These are phyloP conservation scores for Perodicticus potto DNA, from an alignment of 2,797 vertebrate species.

Conservation along the genomic window DNA sequence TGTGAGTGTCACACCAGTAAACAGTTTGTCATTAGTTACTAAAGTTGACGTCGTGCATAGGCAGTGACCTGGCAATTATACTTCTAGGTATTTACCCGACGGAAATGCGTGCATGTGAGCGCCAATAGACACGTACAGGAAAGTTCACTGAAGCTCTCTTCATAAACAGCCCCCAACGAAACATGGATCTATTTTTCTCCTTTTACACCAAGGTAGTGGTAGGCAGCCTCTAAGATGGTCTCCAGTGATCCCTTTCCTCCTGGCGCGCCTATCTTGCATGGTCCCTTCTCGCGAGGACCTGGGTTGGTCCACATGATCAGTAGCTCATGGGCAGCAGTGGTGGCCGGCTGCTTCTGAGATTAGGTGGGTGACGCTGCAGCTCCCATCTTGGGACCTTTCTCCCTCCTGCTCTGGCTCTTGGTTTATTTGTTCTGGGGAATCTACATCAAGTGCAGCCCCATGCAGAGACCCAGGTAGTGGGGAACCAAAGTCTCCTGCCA, in stretches of 20 bases:
- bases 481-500: neutral
- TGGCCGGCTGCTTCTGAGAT: neutral
- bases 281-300: neutral
- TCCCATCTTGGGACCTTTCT: neutral
- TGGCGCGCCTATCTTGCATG: neutral
- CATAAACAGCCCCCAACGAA: neutral
- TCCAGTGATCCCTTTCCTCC: neutral
- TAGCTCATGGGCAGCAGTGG: neutral
- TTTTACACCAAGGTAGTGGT: neutral
- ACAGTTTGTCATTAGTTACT: neutral
- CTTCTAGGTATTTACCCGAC: neutral
- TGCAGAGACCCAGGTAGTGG: neutral
- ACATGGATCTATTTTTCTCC: neutral
- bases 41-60: neutral
- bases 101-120: neutral
- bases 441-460: neutral
- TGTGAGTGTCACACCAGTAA: neutral
- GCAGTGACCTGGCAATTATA: neutral
- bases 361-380: neutral
- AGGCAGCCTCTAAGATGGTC: neutral
- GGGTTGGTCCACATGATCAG: neutral
- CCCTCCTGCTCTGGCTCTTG: neutral
- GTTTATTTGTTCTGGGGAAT: neutral
- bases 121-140: neutral
- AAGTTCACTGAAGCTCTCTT: neutral